These are phyloP conservation scores for Dermatemys mawii DNA, from an alignment of 2,113 vertebrate species.

Conservation along the genomic window DNA sequence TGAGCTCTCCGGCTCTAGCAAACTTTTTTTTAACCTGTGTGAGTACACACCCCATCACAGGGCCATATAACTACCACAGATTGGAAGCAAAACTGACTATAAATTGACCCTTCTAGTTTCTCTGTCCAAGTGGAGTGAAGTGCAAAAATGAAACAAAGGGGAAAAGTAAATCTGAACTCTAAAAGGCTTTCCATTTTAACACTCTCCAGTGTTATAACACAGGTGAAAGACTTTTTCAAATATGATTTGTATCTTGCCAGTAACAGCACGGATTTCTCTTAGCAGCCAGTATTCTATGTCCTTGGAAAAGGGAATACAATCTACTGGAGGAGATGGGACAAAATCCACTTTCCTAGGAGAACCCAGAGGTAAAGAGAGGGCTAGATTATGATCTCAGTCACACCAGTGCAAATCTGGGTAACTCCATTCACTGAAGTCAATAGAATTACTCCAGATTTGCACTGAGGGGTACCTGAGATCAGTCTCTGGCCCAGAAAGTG, in stretches of 20 bases:
- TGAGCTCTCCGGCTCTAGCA: neutral
- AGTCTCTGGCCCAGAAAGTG: neutral
- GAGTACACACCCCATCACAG: neutral
- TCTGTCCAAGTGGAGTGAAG: neutral
- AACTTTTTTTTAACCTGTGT: neutral
- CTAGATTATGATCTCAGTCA: neutral
- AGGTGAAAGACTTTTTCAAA: neutral
- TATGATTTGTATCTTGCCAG: neutral
- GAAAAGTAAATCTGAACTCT: neutral
- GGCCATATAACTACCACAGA: neutral
- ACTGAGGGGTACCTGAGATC: neutral
- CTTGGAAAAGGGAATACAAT: neutral
- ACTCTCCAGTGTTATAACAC: neutral
- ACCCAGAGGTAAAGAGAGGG: neutral
- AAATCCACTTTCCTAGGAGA: neutral
- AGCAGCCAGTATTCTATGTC: neutral
- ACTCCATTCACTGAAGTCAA: neutral
- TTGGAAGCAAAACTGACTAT: neutral
- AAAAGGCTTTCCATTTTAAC: neutral
- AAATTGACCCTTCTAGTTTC: neutral
- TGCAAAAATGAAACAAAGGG: neutral
- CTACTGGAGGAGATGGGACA: neutral
- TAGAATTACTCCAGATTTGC: neutral
- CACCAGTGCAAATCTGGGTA: neutral
- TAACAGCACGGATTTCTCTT: neutral